These are phyloP conservation scores for Sapayoa aenigma DNA, from an alignment of 2,113 vertebrate species.

Conservation along the genomic window DNA sequence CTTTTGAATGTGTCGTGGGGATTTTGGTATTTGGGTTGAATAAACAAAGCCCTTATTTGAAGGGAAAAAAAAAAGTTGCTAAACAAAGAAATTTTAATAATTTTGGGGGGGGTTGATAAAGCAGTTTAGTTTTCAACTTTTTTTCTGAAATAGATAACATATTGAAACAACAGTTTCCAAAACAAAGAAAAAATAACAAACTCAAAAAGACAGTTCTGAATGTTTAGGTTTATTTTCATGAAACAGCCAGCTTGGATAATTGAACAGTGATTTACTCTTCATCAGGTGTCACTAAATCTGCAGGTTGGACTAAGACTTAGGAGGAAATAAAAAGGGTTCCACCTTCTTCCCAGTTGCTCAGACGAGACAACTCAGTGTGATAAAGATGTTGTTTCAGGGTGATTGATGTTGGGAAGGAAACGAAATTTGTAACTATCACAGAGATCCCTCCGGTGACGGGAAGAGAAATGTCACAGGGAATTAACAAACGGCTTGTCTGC, in stretches of 20 bases:
- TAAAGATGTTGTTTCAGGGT: not conserved
- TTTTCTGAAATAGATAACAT: not conserved
- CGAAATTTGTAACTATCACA: accelerated
- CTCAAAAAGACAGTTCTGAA: not conserved
- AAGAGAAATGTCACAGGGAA: accelerated
- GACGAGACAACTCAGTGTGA: not conserved
- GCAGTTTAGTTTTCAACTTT: not conserved
- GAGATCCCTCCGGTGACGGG: not conserved
- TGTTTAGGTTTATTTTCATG: not conserved
- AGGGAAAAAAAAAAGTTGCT: not conserved
- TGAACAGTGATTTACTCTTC: not conserved
- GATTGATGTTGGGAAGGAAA: not conserved
- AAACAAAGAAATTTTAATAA: not conserved
- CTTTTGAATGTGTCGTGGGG: not conserved
- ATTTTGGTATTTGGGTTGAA: not conserved
- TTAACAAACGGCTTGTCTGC: not conserved
- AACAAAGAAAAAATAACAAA: not conserved
- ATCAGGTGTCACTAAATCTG: not conserved
- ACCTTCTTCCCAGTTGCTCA: not conserved
- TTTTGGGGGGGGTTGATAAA: not conserved
- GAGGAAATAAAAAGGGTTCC: not conserved
- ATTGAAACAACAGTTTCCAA: not conserved
- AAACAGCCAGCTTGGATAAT: not conserved
- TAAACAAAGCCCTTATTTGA: not conserved
- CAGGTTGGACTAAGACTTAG: not conserved